Conservation (phyloP, 2,888 invertebrate species). For the Nudaria mundana region DNA sequence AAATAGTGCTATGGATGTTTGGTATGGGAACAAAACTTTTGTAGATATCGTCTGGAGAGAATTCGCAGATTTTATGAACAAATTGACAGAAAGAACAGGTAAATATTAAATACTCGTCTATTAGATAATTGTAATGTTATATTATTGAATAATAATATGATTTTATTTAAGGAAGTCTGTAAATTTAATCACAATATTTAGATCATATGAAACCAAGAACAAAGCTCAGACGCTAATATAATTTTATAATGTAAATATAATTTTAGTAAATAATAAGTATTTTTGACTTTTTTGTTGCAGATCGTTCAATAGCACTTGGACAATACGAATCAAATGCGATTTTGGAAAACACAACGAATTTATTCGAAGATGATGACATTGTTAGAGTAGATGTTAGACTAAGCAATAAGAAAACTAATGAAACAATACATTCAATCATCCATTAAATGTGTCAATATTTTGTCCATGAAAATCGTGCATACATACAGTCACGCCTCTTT, state of each 20-base stretch:
- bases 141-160: no score
- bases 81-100: constrained; percentile 5
- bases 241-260: no score
- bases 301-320: constrained; percentile 4
- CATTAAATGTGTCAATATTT: not conserved
- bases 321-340: not conserved
- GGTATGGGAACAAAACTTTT: constrained; percentile 11
- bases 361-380: not conserved
- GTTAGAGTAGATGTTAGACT: constrained; percentile 4
- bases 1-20: constrained; percentile 13
- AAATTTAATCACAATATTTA: no score
- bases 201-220: no score
- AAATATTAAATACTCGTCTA: not conserved
- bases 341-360: not conserved
- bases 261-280: no score
- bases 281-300: constrained; percentile 8
- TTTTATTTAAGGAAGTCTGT: no score
- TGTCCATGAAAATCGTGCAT: not conserved
- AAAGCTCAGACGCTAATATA: not conserved
- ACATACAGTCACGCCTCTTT: no score
- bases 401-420: constrained; percentile 3
- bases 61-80: constrained; percentile 5
- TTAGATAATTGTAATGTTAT: no score
- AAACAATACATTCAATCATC: constrained; percentile 5
- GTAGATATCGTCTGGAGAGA: constrained; percentile 7